Conservation (phyloP, 2,888 invertebrate species). For the Eupithecia dodoneata region DNA sequence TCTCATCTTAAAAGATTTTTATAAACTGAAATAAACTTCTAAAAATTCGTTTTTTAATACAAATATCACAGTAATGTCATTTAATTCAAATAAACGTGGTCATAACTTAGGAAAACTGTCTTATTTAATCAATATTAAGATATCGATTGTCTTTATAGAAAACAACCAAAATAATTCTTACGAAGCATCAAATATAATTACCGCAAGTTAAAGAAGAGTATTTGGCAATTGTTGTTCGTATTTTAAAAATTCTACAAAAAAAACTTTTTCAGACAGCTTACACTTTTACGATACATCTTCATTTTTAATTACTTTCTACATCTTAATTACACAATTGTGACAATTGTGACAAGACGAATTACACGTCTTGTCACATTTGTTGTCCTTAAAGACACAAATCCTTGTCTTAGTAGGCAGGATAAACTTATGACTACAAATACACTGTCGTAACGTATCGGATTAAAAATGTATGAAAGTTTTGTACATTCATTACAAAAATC, state of each 20-base stretch:
- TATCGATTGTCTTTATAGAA: neutral
- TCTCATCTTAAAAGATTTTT: neutral
- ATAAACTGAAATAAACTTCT: neutral
- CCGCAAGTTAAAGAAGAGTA: neutral
- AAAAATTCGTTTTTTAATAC: neutral
- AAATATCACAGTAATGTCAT: conserved; percentile 2
- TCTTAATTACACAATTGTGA: neutral
- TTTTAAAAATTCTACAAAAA: neutral
- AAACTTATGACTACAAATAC: neutral
- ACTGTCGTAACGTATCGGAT: neutral
- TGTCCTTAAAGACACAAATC: neutral
- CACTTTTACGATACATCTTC: neutral
- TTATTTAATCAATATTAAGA: neutral
- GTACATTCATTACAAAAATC: neutral
- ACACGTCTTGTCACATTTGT: neutral
- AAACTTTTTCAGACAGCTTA: neutral
- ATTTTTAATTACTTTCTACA: neutral
- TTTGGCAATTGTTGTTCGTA: neutral
- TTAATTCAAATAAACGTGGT: neutral
- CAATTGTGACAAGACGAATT: no score
- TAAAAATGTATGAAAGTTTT: neutral
- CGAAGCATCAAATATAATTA: neutral
- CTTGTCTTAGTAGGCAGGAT: neutral
- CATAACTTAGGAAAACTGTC: neutral
- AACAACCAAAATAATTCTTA: neutral